These are phyloP conservation scores for Aulostomus chinensis DNA, from an alignment of 2,797 vertebrate genomes.

Conservation along the genomic window DNA sequence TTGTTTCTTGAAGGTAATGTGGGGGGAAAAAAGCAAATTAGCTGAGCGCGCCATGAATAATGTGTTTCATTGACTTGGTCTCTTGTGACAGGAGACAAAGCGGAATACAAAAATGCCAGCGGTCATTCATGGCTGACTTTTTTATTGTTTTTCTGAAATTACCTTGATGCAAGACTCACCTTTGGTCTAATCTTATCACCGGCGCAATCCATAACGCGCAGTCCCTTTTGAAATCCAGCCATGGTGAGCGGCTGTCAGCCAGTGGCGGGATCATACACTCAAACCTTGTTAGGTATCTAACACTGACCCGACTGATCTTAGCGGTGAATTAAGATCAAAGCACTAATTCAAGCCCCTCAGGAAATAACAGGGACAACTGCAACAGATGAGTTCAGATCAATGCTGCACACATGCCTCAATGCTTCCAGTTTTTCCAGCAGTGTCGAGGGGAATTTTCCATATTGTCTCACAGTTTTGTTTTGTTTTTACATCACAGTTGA, in stretches of 20 bases:
- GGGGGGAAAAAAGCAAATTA: slow-evolving; percentile 40
- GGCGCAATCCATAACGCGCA: slow-evolving; percentile 7
- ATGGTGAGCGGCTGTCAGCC: neutral
- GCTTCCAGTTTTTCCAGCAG: slow-evolving; percentile 4
- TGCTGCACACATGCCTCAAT: neutral
- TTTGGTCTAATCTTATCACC: slow-evolving; percentile 33
- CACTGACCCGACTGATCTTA: neutral
- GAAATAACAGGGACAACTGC: slow-evolving; percentile 31
- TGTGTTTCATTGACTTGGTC: slow-evolving; percentile 74
- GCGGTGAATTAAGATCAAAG: slow-evolving; percentile 23
- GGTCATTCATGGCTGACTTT: slow-evolving; percentile 37
- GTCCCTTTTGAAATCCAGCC: slow-evolving; percentile 4
- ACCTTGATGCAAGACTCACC: slow-evolving; percentile 43
- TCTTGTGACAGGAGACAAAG: slow-evolving; percentile 59
- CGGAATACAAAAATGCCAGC: slow-evolving; percentile 53
- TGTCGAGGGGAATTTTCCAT: slow-evolving; percentile 44
- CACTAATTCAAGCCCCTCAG: slow-evolving; percentile 11
- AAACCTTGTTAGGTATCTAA: slow-evolving; percentile 4
- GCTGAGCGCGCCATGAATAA: slow-evolving; percentile 68
- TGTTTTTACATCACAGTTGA: too few relatives aligned
- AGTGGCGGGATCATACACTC: slow-evolving; percentile 1
- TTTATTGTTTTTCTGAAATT: slow-evolving; percentile 62
- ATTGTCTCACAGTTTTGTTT: too few relatives aligned
- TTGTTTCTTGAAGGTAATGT: slow-evolving; percentile 61
- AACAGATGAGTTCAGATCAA: slow-evolving; percentile 27